Conservation (phyloP, 2,797 vertebrate genomes). For the Cetoscarus ocellatus region DNA sequence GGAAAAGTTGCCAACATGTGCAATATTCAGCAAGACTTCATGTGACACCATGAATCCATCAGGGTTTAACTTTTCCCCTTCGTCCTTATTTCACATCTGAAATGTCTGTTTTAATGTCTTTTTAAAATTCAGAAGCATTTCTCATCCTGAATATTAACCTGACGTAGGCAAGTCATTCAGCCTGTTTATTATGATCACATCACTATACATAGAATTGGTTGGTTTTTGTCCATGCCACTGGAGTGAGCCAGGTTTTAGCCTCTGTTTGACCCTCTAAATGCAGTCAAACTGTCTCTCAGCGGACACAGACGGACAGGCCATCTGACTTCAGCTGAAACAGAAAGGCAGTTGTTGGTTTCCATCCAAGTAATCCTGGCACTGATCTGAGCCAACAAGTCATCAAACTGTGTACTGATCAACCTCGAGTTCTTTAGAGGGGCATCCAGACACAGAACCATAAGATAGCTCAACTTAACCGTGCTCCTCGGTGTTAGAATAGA, state of each 20-base stretch:
- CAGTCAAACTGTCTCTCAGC: background rate
- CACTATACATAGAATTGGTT: background rate
- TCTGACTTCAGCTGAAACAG: background rate
- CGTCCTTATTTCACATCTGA: no score
- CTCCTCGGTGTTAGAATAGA: background rate
- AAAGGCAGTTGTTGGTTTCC: background rate
- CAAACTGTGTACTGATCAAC: background rate
- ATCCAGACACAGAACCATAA: background rate
- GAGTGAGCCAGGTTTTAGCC: background rate
- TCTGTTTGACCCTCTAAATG: background rate
- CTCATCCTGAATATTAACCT: no score
- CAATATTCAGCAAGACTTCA: no score
- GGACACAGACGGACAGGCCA: background rate
- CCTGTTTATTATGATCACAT: background rate
- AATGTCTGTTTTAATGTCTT: no score
- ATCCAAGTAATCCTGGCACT: background rate
- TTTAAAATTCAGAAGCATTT: no score
- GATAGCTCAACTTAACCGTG: background rate
- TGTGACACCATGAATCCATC: no score
- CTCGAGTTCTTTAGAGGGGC: background rate
- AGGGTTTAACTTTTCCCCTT: no score
- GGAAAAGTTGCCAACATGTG: no score
- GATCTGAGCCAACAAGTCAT: background rate
- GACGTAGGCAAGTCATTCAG: no score
- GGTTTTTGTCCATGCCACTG: background rate